These are phyloP conservation scores for Hephaestus fuliginosus DNA, from an alignment of 2,797 vertebrate species.

Conservation along the genomic window DNA sequence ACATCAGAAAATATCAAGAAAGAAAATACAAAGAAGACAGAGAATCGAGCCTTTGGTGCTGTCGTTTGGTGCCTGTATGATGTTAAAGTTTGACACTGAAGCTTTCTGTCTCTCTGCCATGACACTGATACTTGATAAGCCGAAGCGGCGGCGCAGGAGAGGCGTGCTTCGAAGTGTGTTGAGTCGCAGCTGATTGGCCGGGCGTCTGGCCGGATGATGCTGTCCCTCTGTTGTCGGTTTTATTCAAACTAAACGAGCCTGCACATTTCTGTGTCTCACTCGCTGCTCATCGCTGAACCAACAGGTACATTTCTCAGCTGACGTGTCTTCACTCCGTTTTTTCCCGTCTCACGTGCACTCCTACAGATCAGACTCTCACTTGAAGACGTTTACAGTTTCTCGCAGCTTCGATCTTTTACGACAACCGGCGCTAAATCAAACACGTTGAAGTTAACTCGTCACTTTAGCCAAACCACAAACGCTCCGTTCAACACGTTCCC, in stretches of 20 bases:
- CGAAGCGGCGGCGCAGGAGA: constrained; percentile 1
- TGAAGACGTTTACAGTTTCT: constrained; percentile 38
- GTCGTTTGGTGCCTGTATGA: not conserved
- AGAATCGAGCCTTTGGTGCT: not conserved
- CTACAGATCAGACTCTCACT: not conserved
- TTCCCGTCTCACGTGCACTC: constrained; percentile 14
- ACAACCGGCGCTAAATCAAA: constrained; percentile 1
- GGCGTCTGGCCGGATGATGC: constrained; percentile 58
- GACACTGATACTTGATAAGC: not conserved
- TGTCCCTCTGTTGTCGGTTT: not conserved
- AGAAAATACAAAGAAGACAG: not conserved
- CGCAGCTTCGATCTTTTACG: not conserved
- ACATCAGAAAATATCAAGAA: not conserved
- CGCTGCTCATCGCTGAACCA: constrained; percentile 9
- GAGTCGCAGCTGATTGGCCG: constrained; percentile 58
- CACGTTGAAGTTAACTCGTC: constrained; percentile 16
- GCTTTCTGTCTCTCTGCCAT: constrained; percentile 17
- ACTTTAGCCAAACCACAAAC: constrained; percentile 39
- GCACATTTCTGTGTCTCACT: not conserved
- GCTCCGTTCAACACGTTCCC: not conserved
- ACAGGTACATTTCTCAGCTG: not conserved
- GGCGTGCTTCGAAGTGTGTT: not conserved
- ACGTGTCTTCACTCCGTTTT: not conserved
- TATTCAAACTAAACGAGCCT: constrained; percentile 1
- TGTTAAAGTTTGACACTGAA: not conserved